Percentiles rank a stretch among this genome's conserved stretches.
Evolutionary conservation across 2,888 invertebrate genomes (phyloP).

Genomic region (Elmis aenea): DNA sequence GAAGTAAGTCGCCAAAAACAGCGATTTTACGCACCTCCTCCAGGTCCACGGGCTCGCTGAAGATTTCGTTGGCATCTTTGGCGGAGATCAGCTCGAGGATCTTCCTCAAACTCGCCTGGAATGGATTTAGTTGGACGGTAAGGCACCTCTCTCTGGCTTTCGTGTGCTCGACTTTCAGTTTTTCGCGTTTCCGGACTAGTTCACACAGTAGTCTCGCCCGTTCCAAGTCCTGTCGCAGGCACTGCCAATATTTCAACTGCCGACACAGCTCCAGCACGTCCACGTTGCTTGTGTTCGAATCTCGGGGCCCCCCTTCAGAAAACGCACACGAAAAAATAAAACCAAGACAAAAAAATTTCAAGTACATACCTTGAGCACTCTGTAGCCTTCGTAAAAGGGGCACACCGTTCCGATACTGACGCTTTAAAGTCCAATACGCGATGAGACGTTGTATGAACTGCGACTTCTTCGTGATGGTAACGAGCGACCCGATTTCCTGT

Average conservation of each 20-base stretch:
- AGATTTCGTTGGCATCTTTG: slow-evolving; percentile 81
- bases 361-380: slow-evolving; percentile 45
- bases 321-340: no score
- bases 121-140: slow-evolving; percentile 75
- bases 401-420: slow-evolving; percentile 92
- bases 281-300: slow-evolving; percentile 40
- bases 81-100: slow-evolving; percentile 71
- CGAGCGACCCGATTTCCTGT: slow-evolving; percentile 77
- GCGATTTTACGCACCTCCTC: slow-evolving; percentile 70
- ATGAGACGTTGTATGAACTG: slow-evolving; percentile 85
- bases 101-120: slow-evolving; percentile 71
- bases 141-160: slow-evolving; percentile 76
- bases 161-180: slow-evolving; percentile 82
- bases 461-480: slow-evolving; percentile 67
- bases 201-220: slow-evolving; percentile 89
- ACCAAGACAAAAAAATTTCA: not conserved
- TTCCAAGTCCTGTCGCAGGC: slow-evolving; percentile 89
- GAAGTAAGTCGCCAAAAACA: no score
- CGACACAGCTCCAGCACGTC: slow-evolving; percentile 73
- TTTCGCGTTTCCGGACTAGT: slow-evolving; percentile 91
- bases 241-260: slow-evolving; percentile 90
- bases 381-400: slow-evolving; percentile 84
- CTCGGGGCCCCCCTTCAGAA: slow-evolving; percentile 29
- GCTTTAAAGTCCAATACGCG: slow-evolving; percentile 95
- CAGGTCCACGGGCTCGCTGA: slow-evolving; percentile 87